Percentiles rank a stretch among this genome's conserved stretches.
Evolutionary conservation across 1,140 invertebrate species (phyloP).

Genomic region (Diachasmimorpha longicaudata): DNA sequence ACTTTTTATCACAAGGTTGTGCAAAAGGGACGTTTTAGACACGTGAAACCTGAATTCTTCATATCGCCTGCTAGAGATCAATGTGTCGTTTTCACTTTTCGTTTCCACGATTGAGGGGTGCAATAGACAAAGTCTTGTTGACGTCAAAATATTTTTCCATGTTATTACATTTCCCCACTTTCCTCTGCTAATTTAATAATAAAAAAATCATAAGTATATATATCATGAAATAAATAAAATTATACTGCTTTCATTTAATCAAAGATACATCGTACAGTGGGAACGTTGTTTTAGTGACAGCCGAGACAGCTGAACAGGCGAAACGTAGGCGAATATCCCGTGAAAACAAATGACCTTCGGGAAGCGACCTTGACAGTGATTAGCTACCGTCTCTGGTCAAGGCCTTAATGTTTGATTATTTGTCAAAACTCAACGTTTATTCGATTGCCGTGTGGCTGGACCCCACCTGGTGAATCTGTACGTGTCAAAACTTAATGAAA

Average conservation of each 20-base stretch:
- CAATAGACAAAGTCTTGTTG: too few relatives aligned
- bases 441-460: constrained; percentile 60
- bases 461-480: constrained; percentile 59
- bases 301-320: constrained; percentile 59
- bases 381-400: constrained; percentile 63
- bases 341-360: constrained; percentile 65
- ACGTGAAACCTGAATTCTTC: too few relatives aligned
- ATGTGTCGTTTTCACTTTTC: too few relatives aligned
- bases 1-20: too few relatives aligned
- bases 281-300: constrained; percentile 63
- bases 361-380: constrained; percentile 65
- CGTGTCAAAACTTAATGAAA: constrained; percentile 42
- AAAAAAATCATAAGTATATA: too few relatives aligned
- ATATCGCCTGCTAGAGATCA: too few relatives aligned
- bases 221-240: too few relatives aligned
- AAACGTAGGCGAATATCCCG: constrained; percentile 63
- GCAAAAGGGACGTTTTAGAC: too few relatives aligned
- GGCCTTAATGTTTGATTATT: constrained; percentile 55
- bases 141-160: too few relatives aligned
- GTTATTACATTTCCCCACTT: too few relatives aligned
- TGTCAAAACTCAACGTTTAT: constrained; percentile 55
- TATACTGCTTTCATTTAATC: neutral
- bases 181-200: too few relatives aligned
- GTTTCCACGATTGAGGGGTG: too few relatives aligned
- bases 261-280: constrained; percentile 60